These are phyloP conservation scores for Setipinna tenuifilis DNA, from an alignment of 2,797 vertebrate species.

Conservation along the genomic window DNA sequence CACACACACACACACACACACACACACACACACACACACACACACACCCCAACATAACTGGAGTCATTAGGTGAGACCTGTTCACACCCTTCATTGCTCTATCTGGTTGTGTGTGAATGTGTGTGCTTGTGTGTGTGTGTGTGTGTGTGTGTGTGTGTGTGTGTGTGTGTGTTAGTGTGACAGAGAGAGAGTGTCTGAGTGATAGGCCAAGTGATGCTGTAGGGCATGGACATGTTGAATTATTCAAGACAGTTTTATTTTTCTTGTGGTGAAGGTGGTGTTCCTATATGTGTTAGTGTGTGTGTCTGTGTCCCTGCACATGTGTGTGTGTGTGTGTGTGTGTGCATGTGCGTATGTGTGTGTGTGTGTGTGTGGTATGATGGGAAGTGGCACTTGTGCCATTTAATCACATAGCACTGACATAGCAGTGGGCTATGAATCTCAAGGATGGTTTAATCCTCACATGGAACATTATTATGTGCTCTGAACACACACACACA, in stretches of 20 bases:
- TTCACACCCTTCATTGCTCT: too few relatives aligned
- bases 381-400: neutral
- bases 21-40: too few relatives aligned
- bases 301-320: too few relatives aligned
- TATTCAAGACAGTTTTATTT: neutral
- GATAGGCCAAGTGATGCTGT: neutral
- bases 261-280: neutral
- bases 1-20: too few relatives aligned
- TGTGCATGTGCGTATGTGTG: neutral
- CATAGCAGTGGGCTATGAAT: neutral
- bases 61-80: neutral
- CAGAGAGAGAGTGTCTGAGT: neutral
- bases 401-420: neutral
- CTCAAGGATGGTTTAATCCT: neutral
- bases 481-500: neutral
- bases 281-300: neutral
- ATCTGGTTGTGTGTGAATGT: neutral
- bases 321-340: neutral
- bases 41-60: too few relatives aligned
- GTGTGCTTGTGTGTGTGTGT: neutral
- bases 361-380: neutral
- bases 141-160: constrained; percentile 10
- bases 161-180: neutral
- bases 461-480: neutral
- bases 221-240: neutral